A percentile compares a stretch with the other conserved stretches of the same genome.
Evolutionary conservation across 2,113 vertebrate species (phyloP).

Genomic region (Notarius lentiginosus): DNA sequence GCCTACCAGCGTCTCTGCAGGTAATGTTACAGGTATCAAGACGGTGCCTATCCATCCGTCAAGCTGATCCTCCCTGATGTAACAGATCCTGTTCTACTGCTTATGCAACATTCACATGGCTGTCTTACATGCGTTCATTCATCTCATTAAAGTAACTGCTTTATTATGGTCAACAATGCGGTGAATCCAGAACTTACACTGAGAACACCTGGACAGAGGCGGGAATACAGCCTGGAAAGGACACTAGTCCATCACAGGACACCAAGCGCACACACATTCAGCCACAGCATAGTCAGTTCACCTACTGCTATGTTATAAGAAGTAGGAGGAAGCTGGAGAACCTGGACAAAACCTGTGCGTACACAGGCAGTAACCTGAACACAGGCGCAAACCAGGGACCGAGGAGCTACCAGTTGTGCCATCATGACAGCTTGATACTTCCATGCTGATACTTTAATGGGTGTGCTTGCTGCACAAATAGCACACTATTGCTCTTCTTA

Average conservation of each 20-base stretch:
- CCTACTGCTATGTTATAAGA: neutral
- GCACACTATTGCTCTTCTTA: too few species aligned
- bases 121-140: neutral
- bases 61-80: neutral
- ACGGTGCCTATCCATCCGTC: neutral
- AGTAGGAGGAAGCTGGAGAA: neutral
- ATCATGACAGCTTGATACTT: neutral
- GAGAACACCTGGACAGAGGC: neutral
- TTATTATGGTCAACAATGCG: neutral
- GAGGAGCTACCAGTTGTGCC: neutral
- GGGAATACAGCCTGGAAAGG: neutral
- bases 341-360: neutral
- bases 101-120: neutral
- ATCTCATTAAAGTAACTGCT: neutral
- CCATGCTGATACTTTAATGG: neutral
- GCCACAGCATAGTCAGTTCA: neutral
- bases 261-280: neutral
- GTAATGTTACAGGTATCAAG: conserved; percentile 63
- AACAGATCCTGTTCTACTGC: neutral
- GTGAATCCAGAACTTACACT: neutral
- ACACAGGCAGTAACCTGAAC: neutral
- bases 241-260: neutral
- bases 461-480: too few species aligned
- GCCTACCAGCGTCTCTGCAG: conserved; percentile 85
- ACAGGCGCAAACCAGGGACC: neutral